phyloP scores from a whole-genome alignment of 2,113 vertebrate genomes.

The Anser cygnoides region DNA sequence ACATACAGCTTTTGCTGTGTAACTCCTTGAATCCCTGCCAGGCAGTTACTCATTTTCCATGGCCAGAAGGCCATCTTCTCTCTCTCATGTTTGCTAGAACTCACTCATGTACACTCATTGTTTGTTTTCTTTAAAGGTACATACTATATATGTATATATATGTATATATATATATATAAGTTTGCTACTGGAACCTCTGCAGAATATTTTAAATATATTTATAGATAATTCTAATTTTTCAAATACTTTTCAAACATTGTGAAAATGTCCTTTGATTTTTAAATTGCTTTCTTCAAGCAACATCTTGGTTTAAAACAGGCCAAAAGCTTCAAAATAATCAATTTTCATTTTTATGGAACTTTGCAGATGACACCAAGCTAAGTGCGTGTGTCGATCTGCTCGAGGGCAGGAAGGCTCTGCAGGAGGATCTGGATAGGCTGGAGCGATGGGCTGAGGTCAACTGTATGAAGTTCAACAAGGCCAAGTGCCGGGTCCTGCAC shows the following conservation, averaged over 20 bases:
- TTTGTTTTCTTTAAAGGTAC: not conserved
- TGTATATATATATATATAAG: no score
- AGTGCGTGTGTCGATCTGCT: no score
- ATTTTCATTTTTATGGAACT: conserved; percentile 16
- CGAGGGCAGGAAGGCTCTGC: no score
- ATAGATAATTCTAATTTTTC: not conserved
- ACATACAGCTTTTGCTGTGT: not conserved
- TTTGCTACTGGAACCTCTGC: not conserved
- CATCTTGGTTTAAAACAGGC: not conserved
- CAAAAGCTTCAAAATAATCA: not conserved
- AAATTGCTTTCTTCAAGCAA: not conserved
- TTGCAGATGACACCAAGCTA: no score
- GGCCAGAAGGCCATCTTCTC: not conserved
- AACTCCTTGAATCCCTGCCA: rapidly evolving
- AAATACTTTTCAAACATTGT: not conserved
- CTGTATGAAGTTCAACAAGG: no score
- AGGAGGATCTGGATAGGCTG: no score
- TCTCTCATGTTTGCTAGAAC: not conserved
- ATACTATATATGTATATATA: no score
- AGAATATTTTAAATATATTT: not conserved
- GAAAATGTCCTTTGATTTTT: not conserved
- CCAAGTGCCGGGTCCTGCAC: no score
- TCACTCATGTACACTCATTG: not conserved
- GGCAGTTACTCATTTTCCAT: rapidly evolving
- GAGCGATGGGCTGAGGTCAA: no score